Evolutionary conservation across 2,113 vertebrate species (phyloP).

Genomic region (Bucco capensis): DNA sequence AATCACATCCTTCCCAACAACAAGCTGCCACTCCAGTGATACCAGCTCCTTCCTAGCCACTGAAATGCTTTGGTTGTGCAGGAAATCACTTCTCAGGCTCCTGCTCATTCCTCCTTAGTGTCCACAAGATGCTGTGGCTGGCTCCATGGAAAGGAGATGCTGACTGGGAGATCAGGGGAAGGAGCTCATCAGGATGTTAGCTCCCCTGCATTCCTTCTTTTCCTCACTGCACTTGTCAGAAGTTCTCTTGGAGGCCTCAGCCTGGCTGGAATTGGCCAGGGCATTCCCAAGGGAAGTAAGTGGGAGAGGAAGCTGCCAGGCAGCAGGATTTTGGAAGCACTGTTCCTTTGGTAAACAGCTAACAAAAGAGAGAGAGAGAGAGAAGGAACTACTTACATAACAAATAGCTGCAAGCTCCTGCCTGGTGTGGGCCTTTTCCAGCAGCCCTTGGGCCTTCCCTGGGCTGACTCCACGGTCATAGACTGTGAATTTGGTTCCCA

Average conservation of each 20-base stretch:
- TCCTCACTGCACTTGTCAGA: neutral
- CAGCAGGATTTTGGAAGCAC: neutral
- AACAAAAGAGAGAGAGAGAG: neutral
- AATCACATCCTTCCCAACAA: neutral
- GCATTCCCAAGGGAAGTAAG: neutral
- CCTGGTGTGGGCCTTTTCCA: constrained; percentile 82
- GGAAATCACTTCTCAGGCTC: neutral
- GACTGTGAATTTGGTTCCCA: constrained; percentile 97
- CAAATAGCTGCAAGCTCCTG: constrained; percentile 94
- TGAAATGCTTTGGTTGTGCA: neutral
- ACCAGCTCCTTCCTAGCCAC: neutral
- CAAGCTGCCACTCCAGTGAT: neutral
- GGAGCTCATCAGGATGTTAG: neutral
- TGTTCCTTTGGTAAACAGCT: neutral
- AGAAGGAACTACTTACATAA: constrained; percentile 93
- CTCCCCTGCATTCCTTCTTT: neutral
- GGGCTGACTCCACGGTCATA: constrained; percentile 92
- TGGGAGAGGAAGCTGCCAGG: neutral
- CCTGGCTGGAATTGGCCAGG: neutral
- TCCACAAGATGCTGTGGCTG: neutral
- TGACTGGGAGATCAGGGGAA: neutral
- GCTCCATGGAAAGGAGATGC: neutral
- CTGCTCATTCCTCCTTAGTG: neutral
- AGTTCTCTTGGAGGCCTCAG: neutral
- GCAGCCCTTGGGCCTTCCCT: constrained; percentile 79